phyloP scores from a whole-genome alignment of 2,797 vertebrate genomes.

The Tamandua tetradactyla region DNA sequence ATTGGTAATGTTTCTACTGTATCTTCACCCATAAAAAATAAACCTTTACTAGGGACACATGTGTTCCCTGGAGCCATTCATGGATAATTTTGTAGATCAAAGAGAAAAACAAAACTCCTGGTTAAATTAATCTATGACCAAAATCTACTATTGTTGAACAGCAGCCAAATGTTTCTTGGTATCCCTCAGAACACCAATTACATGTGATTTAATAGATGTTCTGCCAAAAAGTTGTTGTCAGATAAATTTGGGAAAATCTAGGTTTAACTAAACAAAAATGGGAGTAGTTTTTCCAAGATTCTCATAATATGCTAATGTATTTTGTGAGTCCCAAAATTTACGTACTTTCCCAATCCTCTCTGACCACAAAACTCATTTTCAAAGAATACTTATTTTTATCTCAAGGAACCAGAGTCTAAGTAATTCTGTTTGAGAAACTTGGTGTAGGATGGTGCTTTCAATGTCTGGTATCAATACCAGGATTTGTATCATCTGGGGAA shows the following conservation, averaged over 20 bases:
- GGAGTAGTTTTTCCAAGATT: neutral
- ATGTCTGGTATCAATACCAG: neutral
- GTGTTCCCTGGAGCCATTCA: neutral
- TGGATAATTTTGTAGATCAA: conserved; percentile 25
- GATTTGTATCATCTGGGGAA: neutral
- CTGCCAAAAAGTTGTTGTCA: neutral
- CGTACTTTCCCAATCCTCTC: neutral
- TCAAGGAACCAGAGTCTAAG: neutral
- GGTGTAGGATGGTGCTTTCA: neutral
- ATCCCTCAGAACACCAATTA: neutral
- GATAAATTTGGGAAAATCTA: conserved; percentile 37
- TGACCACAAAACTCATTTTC: neutral
- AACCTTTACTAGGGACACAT: neutral
- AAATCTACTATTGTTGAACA: neutral
- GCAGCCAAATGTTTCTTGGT: neutral
- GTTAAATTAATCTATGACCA: conserved; percentile 1
- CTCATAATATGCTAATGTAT: neutral
- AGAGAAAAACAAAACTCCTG: conserved; percentile 47
- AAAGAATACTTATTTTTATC: neutral
- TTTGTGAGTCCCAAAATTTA: conserved; percentile 15
- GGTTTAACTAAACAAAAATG: conserved; percentile 30
- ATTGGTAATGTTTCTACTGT: conserved; percentile 21
- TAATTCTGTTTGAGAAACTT: neutral
- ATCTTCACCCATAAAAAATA: conserved; percentile 41
- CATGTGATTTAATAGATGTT: conserved; percentile 12